Conservation (phyloP, 2,888 invertebrate species). For the Aphidius colemani region DNA sequence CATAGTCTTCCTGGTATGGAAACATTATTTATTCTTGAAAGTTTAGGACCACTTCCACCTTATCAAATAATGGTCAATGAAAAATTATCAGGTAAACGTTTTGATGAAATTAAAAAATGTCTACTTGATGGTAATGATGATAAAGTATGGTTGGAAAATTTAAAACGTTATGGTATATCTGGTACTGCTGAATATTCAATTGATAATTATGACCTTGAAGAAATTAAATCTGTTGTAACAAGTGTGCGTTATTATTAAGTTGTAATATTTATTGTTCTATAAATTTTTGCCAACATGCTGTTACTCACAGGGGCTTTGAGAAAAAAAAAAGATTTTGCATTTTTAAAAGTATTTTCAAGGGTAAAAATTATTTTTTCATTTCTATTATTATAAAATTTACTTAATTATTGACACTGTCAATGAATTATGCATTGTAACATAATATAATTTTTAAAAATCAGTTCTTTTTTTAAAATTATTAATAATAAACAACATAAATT, state of each 20-base stretch:
- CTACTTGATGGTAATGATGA: slow-evolving; percentile 39
- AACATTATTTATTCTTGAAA: slow-evolving; percentile 61
- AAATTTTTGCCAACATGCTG: too few species aligned
- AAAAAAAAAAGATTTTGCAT: not conserved
- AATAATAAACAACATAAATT: too few species aligned
- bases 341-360: not conserved
- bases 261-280: not conserved
- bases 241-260: slow-evolving; percentile 46
- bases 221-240: slow-evolving; percentile 42
- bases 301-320: too few species aligned
- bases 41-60: slow-evolving; percentile 71
- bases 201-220: slow-evolving; percentile 37
- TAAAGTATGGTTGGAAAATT: slow-evolving; percentile 42
- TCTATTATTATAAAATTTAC: too few species aligned
- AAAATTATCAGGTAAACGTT: slow-evolving; percentile 63
- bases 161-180: slow-evolving; percentile 42
- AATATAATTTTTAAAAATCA: too few species aligned
- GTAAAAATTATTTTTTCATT: too few species aligned
- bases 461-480: too few species aligned
- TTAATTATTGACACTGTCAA: too few species aligned
- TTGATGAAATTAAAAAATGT: slow-evolving; percentile 41
- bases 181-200: slow-evolving; percentile 45
- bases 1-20: slow-evolving; percentile 42
- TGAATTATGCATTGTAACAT: too few species aligned
- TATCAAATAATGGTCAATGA: slow-evolving; percentile 69